Conservation (phyloP, 1,140 invertebrate genomes). For the Drosophila melanica region DNA sequence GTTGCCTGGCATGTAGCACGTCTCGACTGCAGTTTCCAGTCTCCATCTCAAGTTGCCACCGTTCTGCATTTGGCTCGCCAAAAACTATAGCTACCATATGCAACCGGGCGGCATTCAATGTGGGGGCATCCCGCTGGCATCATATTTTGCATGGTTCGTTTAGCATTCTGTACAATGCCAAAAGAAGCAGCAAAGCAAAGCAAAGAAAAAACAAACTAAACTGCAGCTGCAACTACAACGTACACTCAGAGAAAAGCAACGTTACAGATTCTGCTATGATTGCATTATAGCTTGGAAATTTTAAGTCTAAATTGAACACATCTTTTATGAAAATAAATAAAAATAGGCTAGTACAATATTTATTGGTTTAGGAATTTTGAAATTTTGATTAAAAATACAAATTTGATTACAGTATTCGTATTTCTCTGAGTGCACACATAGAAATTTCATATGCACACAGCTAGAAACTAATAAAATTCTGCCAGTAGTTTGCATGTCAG, state of each 20-base stretch:
- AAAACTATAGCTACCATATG: conserved; percentile 20
- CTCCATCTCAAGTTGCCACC: not conserved
- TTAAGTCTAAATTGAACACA: too few relatives aligned
- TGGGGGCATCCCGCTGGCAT: conserved; percentile 43
- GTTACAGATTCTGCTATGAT: too few relatives aligned
- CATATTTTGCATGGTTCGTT: conserved; percentile 80
- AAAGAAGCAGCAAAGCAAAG: conserved; percentile 29
- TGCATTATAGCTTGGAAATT: too few relatives aligned
- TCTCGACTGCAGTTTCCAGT: not conserved
- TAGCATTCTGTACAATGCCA: conserved; percentile 70
- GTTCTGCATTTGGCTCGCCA: conserved; percentile 18
- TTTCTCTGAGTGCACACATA: not conserved
- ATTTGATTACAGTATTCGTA: too few relatives aligned
- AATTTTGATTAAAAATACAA: too few relatives aligned
- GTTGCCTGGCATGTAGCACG: not conserved
- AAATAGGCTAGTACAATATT: too few relatives aligned
- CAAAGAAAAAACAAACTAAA: conserved; percentile 22
- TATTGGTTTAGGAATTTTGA: too few relatives aligned
- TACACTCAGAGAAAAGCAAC: not conserved
- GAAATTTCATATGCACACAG: conserved; percentile 47
- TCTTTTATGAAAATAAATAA: too few relatives aligned
- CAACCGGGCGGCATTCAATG: not conserved
- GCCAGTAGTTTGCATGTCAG: conserved; percentile 1
- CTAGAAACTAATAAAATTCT: conserved; percentile 35
- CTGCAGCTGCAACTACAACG: conserved; percentile 1